These are phyloP conservation scores for Delia radicum DNA, from an alignment of 1,140 invertebrate genomes.

Conservation along the genomic window DNA sequence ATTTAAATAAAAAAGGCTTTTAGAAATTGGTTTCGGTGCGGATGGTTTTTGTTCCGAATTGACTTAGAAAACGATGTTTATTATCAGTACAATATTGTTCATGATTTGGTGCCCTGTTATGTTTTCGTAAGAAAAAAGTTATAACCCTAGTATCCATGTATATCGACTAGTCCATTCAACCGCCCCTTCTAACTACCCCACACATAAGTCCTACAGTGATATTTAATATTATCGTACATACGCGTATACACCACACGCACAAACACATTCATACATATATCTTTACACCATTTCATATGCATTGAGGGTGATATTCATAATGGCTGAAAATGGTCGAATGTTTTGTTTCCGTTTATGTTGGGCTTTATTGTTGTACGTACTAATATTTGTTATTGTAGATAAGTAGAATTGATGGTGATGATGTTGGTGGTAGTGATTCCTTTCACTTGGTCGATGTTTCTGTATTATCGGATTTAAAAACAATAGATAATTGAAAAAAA, in stretches of 20 bases:
- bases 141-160: too few relatives aligned
- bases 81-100: too few relatives aligned
- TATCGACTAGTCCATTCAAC: neutral
- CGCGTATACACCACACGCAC: too few relatives aligned
- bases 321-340: slow-evolving; percentile 17
- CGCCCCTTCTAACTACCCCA: neutral
- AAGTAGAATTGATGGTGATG: neutral
- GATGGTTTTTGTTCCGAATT: too few relatives aligned
- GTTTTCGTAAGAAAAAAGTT: too few relatives aligned
- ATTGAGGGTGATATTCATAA: slow-evolving; percentile 20
- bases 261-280: too few relatives aligned
- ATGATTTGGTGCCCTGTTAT: too few relatives aligned
- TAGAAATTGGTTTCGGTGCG: too few relatives aligned
- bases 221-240: neutral
- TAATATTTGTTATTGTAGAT: neutral
- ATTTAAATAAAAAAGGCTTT: too few relatives aligned
- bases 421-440: neutral
- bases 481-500: neutral
- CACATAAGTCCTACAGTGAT: neutral
- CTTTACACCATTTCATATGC: neutral
- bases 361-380: neutral
- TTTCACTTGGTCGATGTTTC: neutral
- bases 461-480: neutral
- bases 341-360: neutral
- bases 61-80: too few relatives aligned